Evolutionary conservation across 2,797 vertebrate genomes (phyloP).

Genomic region (Glossophaga mutica): DNA sequence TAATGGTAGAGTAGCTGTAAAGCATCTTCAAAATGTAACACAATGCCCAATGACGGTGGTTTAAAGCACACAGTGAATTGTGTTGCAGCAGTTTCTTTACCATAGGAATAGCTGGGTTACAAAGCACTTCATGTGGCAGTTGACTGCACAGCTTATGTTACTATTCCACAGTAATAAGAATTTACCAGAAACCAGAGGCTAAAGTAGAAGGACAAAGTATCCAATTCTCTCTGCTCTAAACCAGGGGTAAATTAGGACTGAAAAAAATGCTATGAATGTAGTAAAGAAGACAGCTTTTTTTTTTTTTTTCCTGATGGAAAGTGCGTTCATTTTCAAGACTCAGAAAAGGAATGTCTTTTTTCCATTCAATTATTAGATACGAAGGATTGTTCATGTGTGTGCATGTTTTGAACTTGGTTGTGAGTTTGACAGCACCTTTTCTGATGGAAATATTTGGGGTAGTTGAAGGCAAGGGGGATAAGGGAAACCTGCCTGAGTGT

Average conservation of each 20-base stretch:
- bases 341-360: background rate
- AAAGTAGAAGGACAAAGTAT: background rate
- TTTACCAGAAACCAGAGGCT: background rate
- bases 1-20: background rate
- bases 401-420: background rate
- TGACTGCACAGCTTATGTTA: background rate
- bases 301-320: background rate
- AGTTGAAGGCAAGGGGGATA: background rate
- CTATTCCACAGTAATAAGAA: background rate
- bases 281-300: background rate
- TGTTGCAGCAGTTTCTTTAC: background rate
- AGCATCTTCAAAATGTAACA: background rate
- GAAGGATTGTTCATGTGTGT: fast-evolving
- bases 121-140: background rate
- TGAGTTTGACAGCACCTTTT: background rate
- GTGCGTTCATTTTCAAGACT: background rate
- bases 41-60: background rate
- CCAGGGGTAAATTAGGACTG: background rate
- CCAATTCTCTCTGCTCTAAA: background rate
- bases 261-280: background rate
- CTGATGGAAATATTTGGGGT: background rate
- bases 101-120: background rate
- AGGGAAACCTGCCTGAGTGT: background rate
- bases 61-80: background rate
- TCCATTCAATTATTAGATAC: background rate